Conservation (phyloP, 2,888 invertebrate species). For the Stenchaetothrips biformis region DNA sequence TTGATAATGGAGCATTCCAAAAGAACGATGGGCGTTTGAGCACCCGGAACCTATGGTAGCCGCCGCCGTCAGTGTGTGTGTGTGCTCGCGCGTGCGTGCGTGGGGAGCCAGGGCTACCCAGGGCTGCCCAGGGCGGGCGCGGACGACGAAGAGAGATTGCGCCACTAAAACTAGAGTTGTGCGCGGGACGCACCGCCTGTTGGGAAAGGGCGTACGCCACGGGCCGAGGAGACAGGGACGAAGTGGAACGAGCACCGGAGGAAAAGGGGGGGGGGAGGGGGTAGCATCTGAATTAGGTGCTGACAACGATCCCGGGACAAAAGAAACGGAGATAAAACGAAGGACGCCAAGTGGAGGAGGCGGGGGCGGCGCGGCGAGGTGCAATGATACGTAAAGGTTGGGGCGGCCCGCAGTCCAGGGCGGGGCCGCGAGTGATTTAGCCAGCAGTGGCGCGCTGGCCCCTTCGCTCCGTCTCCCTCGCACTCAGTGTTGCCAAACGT, state of each 20-base stretch:
- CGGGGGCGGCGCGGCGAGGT: not conserved
- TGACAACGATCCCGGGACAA: not conserved
- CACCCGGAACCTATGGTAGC: not conserved
- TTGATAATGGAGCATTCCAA: not conserved
- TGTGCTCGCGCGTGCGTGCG: not conserved
- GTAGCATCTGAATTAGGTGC: not conserved
- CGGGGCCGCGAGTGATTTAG: too few species aligned
- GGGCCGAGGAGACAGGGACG: not conserved
- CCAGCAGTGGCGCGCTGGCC: too few species aligned
- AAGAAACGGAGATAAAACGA: conserved; percentile 12
- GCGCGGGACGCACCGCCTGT: not conserved
- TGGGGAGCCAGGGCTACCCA: not conserved
- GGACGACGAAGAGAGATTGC: conserved; percentile 11
- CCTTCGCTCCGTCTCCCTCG: too few species aligned
- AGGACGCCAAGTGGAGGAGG: not conserved
- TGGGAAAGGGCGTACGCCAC: not conserved
- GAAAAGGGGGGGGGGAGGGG: not conserved
- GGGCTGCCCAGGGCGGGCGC: not conserved
- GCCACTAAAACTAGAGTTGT: conserved; percentile 17
- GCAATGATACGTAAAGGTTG: too few species aligned
- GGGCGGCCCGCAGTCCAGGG: not conserved
- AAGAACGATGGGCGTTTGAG: not conserved
- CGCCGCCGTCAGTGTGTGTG: not conserved
- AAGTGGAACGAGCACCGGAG: not conserved
- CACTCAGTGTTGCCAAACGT: too few species aligned